Evolutionary conservation across 2,797 vertebrate species (phyloP), one percentile per base, ranked within the genome.

Genomic region (Myotis vivesi): DNA sequence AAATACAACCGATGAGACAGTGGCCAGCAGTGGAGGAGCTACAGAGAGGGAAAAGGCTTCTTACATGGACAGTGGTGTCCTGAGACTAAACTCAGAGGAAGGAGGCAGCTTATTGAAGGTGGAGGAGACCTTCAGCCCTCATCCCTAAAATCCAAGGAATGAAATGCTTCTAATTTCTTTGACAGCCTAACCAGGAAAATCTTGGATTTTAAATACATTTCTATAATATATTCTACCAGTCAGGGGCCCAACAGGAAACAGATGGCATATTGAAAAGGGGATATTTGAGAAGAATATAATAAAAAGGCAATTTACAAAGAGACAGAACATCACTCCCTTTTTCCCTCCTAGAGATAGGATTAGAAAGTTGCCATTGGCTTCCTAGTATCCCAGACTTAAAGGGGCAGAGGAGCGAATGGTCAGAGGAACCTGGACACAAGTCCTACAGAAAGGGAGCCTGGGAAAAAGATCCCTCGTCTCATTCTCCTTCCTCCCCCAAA

Each of bases 201-300:
- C 28, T 96, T 30, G 38, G n/a, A 77, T 94, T 92, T 95, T 94
- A 92, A 92, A 94, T 94, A 87, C 71, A 89, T 91, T 94, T 96
- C 83, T 87, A 3, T 92, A 79, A 90, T 88, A 22, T 69, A 79
- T 59, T 96, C 66, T 92, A 69, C 93, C 53, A 83, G 82, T 76
- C 71, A 89, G 62, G 22, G 76, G 28, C 57, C 59, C 59, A 62
- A 91, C 38, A 94, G 86, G 64, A 94, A 94, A 72, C 71, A 94
- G 69, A 92, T 71, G 64, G 38, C 30, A 59, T 72, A 73, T 41
- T 46, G 46, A 92, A 92, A 96, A 69, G 51, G 69, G 59, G 53
- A 55, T 91, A 76, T 89, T 87, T 92, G 55, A 75, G 28, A 30
- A 87, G 77, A 94, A 5, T 83, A n/a, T 28, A 95, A 30, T 62